A percentile compares a stretch with the other conserved stretches of the same genome.
These are phyloP conservation scores for Psittacula echo DNA, from an alignment of 2,797 vertebrate species.

Conservation along the genomic window DNA sequence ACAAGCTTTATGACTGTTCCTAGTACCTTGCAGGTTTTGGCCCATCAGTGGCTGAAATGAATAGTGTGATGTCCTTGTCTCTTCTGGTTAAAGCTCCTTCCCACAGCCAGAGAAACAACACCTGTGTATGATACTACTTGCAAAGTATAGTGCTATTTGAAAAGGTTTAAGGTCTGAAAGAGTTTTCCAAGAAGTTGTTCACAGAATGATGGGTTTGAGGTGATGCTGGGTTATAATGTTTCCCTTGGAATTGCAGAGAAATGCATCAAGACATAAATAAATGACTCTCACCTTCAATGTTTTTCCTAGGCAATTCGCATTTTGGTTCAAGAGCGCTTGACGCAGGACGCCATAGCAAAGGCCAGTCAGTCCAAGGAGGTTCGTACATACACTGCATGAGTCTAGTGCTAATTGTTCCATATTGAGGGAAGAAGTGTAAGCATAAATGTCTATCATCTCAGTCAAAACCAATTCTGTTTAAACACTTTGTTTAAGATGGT, in stretches of 20 bases:
- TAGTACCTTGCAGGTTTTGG: neutral
- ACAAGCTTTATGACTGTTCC: neutral
- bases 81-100: neutral
- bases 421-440: neutral
- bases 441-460: accelerated
- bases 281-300: neutral
- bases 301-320: constrained; percentile 91
- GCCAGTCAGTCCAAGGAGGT: constrained; percentile 92
- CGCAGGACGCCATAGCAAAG: constrained; percentile 91
- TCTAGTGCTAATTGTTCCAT: neutral
- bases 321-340: constrained; percentile 93
- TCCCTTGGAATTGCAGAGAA: neutral
- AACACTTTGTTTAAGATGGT: neutral
- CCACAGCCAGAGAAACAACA: neutral
- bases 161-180: neutral
- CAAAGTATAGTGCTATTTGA: accelerated
- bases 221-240: neutral
- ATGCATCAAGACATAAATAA: neutral
- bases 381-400: neutral
- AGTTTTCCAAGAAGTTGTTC: neutral
- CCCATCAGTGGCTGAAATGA: neutral
- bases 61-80: neutral
- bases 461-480: neutral
- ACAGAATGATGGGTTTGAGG: neutral
- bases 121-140: too few relatives aligned